Evolutionary conservation across 2,113 vertebrate species (phyloP), one percentile per base, ranked within the genome.

Genomic region (Probosciger aterrimus): DNA sequence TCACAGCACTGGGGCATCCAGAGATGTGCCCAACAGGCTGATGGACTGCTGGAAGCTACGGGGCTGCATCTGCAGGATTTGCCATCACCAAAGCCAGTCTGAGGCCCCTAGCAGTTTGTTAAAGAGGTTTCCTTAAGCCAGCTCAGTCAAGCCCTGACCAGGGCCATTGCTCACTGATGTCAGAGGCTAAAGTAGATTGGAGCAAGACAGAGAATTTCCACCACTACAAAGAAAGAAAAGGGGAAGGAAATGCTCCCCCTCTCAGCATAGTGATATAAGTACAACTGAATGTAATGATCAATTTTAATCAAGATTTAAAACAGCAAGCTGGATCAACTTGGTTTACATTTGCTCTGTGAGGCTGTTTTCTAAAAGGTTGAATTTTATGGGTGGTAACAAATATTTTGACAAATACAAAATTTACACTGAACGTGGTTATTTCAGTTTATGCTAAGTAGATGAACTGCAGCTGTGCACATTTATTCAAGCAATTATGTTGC

Each of bases 401-500:
- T 80, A 83, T 52, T 86, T 86, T 75, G 53, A 77, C 46, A 88
- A 83, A 91, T 81, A 81, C 18, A 83, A 71, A 70, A 82, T 68
- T 81, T 76, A 71, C 50, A 27, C 37, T 75, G 50, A 75, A 90
- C 0, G 2, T 55, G 23, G 13, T 77, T 82, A 70, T 88, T 93
- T 80, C 59, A 47, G 7, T 50, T 93, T 80, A 86, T 90, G 41
- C 78, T 35, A 74, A 62, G 62, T 43, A 94, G 86, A 67, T 81
- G 43, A 88, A 68, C 85, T 81, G 69, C 14, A 70, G 93, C 85
- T 85, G 70, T 79, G 41, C 57, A 71, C 50, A 52, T 90, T 94
- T 95, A 88, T 93, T 92, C 88, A 92, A 88, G 76, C 55, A 92
- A 95, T 97, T 96, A 97, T 81, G 65, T 69, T 94, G 82, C 80